Evolutionary conservation across 2,797 vertebrate species (phyloP), one percentile per base, ranked within the genome.

Genomic region (Rhinatrema bivittatum): DNA sequence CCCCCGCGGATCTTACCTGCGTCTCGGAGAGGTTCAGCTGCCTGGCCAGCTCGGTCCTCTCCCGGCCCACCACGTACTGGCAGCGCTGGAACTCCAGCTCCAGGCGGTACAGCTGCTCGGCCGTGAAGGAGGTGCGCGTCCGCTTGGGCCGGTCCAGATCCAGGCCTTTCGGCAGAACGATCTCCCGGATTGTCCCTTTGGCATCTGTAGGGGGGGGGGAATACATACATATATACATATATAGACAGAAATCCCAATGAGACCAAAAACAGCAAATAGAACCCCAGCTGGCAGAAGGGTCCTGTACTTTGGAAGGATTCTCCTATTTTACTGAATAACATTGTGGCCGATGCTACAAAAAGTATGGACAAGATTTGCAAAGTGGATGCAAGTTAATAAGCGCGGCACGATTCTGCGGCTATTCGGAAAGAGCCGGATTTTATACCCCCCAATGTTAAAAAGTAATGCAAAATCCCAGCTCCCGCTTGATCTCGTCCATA

Each of bases 181-280:
- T 97, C 82, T 98, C 94, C 57, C 94, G 80, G 68, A 98, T 98
- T 23, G 91, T 93, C 48, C 94, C 94, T 77, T 98, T 98, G 65
- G 94, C 93, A 60, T 98, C 94, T 98, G 74, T 2, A 16, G 11
- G n/a, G 22, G 6, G 14, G 16, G 11, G n/a, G 22, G 6, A 14
- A 26, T 10, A 16, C 35, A 32, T 20, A 18, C 16, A 41, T 12
- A 9, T 4, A 7, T 12, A 20, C 52, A 33, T 31, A 27, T 3
- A 9, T 20, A 6, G 11, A 6, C 8, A 42, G 24, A 23, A 11
- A 18, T n/a, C 45, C 25, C 20, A 4, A 0, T 0, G 9, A 29
- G 32, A 39, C 3, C 46, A 20, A 2, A 0, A 0, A 2, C 2
- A 1, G 52, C 12, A 41, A 41, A 19, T 1, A 10, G 10, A 36